Evolutionary conservation across 37 sponge, comb jelly and placozoan genomes (phyloP).

Genomic region (Crambe crambe): DNA sequence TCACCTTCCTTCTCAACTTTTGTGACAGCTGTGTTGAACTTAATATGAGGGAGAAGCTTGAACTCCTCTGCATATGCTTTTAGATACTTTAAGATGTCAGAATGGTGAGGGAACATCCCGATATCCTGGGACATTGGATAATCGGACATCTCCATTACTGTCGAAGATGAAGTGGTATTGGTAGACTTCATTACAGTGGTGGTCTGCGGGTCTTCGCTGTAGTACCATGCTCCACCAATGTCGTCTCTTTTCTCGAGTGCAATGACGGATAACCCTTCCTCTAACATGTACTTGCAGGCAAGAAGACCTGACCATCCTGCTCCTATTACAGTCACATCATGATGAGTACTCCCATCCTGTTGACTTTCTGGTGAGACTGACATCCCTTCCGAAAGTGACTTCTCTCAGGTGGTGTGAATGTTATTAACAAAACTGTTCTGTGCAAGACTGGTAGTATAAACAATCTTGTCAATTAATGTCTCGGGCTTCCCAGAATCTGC

Average conservation of each 20-base stretch:
- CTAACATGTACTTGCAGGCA: conserved; percentile 84
- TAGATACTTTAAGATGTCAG: conserved; percentile 72
- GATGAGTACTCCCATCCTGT: not conserved
- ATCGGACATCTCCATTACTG: conserved; percentile 90
- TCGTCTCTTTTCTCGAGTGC: conserved; percentile 81
- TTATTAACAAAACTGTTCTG: no score
- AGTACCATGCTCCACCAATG: conserved; percentile 93
- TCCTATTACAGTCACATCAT: conserved; percentile 92
- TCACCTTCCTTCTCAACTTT: conserved; percentile 49
- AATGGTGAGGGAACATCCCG: conserved; percentile 80
- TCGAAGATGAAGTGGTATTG: conserved; percentile 56
- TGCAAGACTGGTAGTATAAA: no score
- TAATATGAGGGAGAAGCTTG: conserved; percentile 75
- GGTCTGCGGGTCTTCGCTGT: conserved; percentile 67
- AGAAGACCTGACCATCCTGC: conserved; percentile 89
- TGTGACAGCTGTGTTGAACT: conserved; percentile 58
- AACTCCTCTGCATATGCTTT: conserved; percentile 65
- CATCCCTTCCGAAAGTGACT: no score
- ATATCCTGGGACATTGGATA: conserved; percentile 91
- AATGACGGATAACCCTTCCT: conserved; percentile 86
- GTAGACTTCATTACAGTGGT: conserved; percentile 82
- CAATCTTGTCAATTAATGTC: no score
- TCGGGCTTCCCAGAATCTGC: no score
- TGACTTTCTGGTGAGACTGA: no score
- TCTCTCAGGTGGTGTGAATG: no score